Conservation (phyloP, 2,888 invertebrate genomes). For the Ectemnius lituratus region DNA sequence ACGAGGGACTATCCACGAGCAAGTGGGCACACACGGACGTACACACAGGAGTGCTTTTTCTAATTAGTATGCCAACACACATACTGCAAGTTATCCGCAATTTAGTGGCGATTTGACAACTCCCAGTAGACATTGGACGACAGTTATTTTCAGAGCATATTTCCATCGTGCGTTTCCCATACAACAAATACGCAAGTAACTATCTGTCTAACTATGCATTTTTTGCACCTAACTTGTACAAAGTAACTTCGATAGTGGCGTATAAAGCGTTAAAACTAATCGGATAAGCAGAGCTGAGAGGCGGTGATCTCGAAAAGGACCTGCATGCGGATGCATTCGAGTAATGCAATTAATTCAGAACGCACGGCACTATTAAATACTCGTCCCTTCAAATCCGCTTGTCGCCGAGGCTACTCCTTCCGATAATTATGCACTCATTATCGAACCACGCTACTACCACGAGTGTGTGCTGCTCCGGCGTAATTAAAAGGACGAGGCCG, state of each 20-base stretch:
- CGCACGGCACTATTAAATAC: neutral
- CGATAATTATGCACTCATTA: constrained; percentile 8
- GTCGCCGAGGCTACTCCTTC: neutral
- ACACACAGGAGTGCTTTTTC: constrained; percentile 64
- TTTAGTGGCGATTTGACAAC: constrained; percentile 51
- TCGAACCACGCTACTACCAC: neutral
- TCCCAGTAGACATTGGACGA: constrained; percentile 21
- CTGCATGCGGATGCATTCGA: neutral
- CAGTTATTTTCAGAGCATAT: constrained; percentile 16
- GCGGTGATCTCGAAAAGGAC: too few relatives aligned
- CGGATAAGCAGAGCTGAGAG: neutral
- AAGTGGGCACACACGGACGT: constrained; percentile 51
- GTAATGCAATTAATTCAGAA: neutral
- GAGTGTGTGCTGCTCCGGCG: constrained; percentile 4
- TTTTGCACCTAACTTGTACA: neutral
- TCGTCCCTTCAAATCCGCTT: neutral
- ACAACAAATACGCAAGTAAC: neutral
- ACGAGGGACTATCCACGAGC: constrained; percentile 48
- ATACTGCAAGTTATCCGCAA: constrained; percentile 59
- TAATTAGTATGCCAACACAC: constrained; percentile 57
- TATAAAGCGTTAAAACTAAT: too few relatives aligned
- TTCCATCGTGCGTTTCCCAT: neutral
- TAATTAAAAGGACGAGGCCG: neutral
- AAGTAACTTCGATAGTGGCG: neutral
- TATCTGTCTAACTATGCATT: neutral